A percentile compares a stretch with the other conserved stretches of the same genome.
phyloP scores from a whole-genome alignment of 2,888 invertebrate species.

The Drosophila aldrichi region DNA sequence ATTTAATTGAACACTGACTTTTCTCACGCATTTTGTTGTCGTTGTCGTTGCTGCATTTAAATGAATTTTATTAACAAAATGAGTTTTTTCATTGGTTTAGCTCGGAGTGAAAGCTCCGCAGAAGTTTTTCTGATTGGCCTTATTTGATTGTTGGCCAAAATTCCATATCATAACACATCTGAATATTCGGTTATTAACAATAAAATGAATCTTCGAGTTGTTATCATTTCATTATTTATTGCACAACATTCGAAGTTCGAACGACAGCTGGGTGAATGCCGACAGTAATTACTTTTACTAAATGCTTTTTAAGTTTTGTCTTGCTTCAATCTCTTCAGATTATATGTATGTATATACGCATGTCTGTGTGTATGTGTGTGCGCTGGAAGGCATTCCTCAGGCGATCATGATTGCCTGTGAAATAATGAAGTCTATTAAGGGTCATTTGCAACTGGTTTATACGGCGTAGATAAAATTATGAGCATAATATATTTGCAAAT shows the following conservation, averaged over 20 bases:
- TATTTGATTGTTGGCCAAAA: constrained; percentile 42
- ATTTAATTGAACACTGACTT: constrained; percentile 35
- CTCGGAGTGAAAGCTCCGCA: constrained; percentile 57
- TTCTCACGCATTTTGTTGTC: constrained; percentile 62
- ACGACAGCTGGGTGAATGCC: constrained; percentile 40
- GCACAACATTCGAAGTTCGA: constrained; percentile 43
- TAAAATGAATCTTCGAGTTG: constrained; percentile 35
- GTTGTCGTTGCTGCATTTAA: constrained; percentile 13
- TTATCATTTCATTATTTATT: constrained; percentile 61
- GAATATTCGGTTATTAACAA: constrained; percentile 1
- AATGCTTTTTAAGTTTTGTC: constrained; percentile 42
- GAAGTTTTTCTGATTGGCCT: constrained; percentile 55
- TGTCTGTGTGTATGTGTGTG: not conserved
- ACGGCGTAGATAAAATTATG: not conserved
- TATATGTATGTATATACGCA: not conserved
- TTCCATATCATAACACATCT: constrained; percentile 6
- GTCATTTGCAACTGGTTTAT: constrained; percentile 19
- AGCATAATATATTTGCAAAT: not conserved
- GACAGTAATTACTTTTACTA: constrained; percentile 69
- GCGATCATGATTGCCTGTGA: constrained; percentile 55
- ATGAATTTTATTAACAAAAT: constrained; percentile 20
- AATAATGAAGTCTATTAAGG: constrained; percentile 36
- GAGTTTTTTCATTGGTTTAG: constrained; percentile 12
- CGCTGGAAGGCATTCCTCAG: constrained; percentile 40
- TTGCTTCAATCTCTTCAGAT: constrained; percentile 7